Conservation (phyloP, 2,888 invertebrate genomes). For the Drosophila formosana region DNA sequence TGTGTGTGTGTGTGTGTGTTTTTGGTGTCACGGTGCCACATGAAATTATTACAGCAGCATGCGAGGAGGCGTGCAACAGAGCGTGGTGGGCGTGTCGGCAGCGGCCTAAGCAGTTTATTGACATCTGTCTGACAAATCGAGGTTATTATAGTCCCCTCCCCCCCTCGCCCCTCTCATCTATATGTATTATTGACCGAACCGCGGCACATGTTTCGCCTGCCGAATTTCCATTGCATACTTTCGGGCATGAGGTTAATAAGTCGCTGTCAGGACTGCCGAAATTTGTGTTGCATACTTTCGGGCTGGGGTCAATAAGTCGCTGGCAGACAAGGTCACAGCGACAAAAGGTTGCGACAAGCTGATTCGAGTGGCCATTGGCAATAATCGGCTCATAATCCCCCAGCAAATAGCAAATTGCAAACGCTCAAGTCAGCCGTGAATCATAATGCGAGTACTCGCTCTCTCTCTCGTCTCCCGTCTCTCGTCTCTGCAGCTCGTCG, state of each 20-base stretch:
- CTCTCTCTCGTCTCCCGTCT: too few species aligned
- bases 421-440: constrained; percentile 1
- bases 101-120: constrained; percentile 42
- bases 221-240: constrained; percentile 17
- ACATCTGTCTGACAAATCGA: constrained; percentile 38
- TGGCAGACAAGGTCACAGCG: constrained; percentile 19
- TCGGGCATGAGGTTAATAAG: constrained; percentile 1
- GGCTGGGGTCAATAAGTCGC: constrained; percentile 6
- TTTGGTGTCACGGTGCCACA: constrained; percentile 49
- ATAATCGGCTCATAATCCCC: not conserved
- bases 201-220: not conserved
- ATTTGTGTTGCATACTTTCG: constrained; percentile 11
- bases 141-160: constrained; percentile 18
- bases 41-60: constrained; percentile 32
- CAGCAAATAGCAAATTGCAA: not conserved
- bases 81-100: constrained; percentile 22
- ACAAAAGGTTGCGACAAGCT: not conserved
- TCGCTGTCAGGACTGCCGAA: constrained; percentile 1
- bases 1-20: constrained; percentile 15
- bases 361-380: not conserved
- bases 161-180: not conserved
- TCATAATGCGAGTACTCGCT: not conserved
- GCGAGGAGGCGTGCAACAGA: constrained; percentile 1
- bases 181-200: constrained; percentile 8
- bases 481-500: too few species aligned